Conservation (phyloP, 2,797 vertebrate genomes). For the Cirrhinus mrigala region DNA sequence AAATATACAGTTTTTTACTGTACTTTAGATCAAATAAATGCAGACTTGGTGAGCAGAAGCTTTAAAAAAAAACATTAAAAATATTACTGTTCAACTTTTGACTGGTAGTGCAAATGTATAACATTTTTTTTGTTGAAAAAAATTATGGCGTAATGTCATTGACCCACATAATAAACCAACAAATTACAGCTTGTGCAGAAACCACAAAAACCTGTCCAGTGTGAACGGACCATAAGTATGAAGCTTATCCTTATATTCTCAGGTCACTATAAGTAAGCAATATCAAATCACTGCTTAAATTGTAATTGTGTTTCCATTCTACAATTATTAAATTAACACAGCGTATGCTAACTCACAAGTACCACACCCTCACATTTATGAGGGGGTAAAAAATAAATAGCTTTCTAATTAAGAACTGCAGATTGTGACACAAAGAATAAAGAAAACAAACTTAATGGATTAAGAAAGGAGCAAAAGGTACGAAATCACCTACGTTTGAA, state of each 20-base stretch:
- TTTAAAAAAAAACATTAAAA: too few relatives aligned
- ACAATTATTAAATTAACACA: background rate
- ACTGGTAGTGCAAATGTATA: too few relatives aligned
- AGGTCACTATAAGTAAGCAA: background rate
- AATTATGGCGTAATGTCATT: background rate
- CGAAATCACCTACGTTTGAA: background rate
- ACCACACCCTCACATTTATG: background rate
- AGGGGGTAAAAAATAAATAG: background rate
- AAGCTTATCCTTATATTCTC: background rate
- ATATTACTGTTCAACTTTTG: too few relatives aligned
- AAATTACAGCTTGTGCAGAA: background rate
- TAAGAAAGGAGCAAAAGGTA: background rate
- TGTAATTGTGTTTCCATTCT: background rate
- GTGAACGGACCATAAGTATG: background rate
- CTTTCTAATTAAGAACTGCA: background rate
- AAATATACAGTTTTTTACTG: too few relatives aligned
- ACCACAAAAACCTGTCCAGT: background rate
- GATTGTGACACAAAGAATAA: background rate
- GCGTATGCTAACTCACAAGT: background rate
- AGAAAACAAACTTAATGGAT: background rate
- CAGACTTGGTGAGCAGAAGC: too few relatives aligned
- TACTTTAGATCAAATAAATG: too few relatives aligned
- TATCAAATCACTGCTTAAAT: background rate
- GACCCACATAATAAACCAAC: background rate
- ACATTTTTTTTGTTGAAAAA: background rate